These are phyloP conservation scores for Amazonetta brasiliensis DNA, from an alignment of 2,797 vertebrate genomes.

Conservation along the genomic window DNA sequence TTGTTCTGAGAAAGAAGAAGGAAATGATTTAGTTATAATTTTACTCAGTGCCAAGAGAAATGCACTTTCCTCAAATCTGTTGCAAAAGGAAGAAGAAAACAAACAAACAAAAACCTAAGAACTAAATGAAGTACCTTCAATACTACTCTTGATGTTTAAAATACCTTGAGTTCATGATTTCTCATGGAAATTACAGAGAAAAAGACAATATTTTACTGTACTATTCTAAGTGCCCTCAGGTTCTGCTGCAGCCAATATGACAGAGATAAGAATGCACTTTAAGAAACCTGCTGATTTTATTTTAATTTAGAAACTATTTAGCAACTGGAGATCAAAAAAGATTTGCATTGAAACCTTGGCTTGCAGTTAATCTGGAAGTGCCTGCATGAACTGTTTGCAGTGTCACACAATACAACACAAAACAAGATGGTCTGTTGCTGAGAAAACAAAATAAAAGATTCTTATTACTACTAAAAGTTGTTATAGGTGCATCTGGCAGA, in stretches of 20 bases:
- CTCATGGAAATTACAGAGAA: conserved; percentile 34
- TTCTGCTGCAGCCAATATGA: neutral
- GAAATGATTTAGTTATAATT: conserved; percentile 77
- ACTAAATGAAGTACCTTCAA: neutral
- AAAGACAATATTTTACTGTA: neutral
- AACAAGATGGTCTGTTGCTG: neutral
- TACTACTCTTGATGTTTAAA: conserved; percentile 2
- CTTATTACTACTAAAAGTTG: neutral
- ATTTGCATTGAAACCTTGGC: neutral
- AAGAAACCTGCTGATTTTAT: neutral
- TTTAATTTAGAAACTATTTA: neutral
- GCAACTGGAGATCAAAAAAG: neutral
- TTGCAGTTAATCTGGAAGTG: neutral
- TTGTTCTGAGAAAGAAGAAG: conserved; percentile 75
- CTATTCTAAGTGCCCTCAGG: neutral
- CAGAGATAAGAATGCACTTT: neutral
- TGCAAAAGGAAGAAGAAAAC: conserved; percentile 30
- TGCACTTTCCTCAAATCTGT: conserved; percentile 38
- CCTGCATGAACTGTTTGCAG: neutral
- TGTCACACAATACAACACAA: neutral
- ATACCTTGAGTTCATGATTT: conserved; percentile 37
- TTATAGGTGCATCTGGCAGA: neutral
- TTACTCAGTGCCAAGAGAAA: conserved; percentile 70
- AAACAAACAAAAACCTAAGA: conserved; percentile 3
- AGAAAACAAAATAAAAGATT: neutral